Evolutionary conservation across 2,888 invertebrate species (phyloP), one percentile per base, ranked within the genome.

Genomic region (Apomyelois bistriatella): DNA sequence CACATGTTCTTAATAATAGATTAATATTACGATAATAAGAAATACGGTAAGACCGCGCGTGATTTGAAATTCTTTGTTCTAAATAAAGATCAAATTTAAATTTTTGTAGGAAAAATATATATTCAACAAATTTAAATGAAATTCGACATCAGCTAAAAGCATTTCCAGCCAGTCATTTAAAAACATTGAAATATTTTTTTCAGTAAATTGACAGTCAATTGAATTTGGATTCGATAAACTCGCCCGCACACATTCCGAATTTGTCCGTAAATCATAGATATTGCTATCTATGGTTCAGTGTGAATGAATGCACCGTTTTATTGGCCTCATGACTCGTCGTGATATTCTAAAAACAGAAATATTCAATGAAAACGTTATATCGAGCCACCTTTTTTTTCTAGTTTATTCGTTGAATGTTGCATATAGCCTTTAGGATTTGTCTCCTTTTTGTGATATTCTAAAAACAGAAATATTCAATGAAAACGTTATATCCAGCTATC

Each of bases 151-250:
- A 8, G 30, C 43, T 43, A 13, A 30, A 43, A 43, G 43, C 30
- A 22, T 6, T 10, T 10, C n/a, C 13, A 43, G 43, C 13, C 8
- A 30, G 30, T 3, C 17, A n/a, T 4, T 38, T 38, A 12, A 38
- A 38, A 13, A 38, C 43, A 9, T 43, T 13, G 30, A 30, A 30
- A 42, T 42, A 42, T 30, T 30, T 30, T 43, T 13, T 30, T 43
- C 43, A 43, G 43, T 28, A 43, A 43, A 43, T 43, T 43, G 43
- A 43, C 12, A 30, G 7, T 2, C 30, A 43, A 43, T 43, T 43
- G 43, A 43, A 43, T 43, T 43, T 30, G 30, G 43, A 43, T 8
- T 8, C 12, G 28, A 43, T 30, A 43, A 30, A 43, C 30, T 4
- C 13, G 43, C 28, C 43, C 28, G 43, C 13, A 7, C 10, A 13